These are phyloP conservation scores for Osmoderma eremita DNA, from an alignment of 2,888 invertebrate species.

Conservation along the genomic window DNA sequence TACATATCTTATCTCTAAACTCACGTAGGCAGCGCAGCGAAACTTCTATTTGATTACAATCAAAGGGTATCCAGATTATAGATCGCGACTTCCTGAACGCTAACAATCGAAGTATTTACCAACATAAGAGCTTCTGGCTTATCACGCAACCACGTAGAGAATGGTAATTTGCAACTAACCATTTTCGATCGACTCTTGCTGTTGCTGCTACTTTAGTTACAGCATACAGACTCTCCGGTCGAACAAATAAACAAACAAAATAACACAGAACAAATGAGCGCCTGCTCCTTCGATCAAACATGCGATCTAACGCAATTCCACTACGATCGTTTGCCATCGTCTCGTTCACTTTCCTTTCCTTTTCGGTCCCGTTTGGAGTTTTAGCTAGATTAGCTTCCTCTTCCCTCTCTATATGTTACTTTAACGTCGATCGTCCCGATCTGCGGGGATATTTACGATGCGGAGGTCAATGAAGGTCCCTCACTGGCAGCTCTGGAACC, in stretches of 20 bases:
- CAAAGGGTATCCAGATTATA: neutral
- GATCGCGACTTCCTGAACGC: slow-evolving; percentile 4
- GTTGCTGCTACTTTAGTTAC: neutral
- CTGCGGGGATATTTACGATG: slow-evolving; percentile 15
- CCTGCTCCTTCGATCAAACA: slow-evolving; percentile 1
- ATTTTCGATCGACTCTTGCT: slow-evolving; percentile 17
- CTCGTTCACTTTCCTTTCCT: slow-evolving; percentile 25
- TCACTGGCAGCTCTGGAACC: neutral
- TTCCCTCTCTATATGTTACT: neutral
- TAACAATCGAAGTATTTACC: slow-evolving; percentile 12
- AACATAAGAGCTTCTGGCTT: slow-evolving; percentile 2
- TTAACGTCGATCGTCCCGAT: slow-evolving; percentile 20
- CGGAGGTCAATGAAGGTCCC: slow-evolving; percentile 37
- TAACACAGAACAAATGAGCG: slow-evolving; percentile 1
- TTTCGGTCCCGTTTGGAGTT: slow-evolving; percentile 27
- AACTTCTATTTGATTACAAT: neutral
- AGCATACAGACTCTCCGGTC: neutral
- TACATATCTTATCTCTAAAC: too few species aligned
- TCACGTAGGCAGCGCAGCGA: too few species aligned
- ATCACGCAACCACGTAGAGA: slow-evolving; percentile 12
- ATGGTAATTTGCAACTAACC: slow-evolving; percentile 14
- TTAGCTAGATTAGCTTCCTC: neutral
- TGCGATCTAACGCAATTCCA: slow-evolving; percentile 25
- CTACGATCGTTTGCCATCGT: neutral
- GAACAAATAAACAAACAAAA: slow-evolving; percentile 6